Evolutionary conservation across 2,888 invertebrate species (phyloP).

Genomic region (Epicampocera succincta): DNA sequence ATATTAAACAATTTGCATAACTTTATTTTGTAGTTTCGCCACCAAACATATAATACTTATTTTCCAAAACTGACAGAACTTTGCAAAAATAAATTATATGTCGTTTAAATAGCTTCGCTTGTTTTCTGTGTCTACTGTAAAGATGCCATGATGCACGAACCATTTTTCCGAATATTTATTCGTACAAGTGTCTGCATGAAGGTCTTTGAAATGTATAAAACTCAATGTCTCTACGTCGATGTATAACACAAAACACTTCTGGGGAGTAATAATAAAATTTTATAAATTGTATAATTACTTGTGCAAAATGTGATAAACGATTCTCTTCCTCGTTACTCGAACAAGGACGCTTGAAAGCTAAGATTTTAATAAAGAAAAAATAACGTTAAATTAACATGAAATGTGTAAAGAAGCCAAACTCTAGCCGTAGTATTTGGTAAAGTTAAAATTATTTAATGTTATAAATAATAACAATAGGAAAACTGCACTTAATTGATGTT

Average conservation of each 20-base stretch:
- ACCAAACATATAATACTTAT: too few species aligned
- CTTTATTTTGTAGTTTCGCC: too few species aligned
- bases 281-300: conserved; percentile 24
- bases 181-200: neutral
- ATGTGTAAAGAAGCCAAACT: too few species aligned
- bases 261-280: conserved; percentile 22
- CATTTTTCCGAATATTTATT: conserved; percentile 2
- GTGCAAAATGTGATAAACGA: conserved; percentile 2
- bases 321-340: neutral
- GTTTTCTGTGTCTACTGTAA: conserved; percentile 5
- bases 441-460: too few species aligned
- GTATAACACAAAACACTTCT: conserved; percentile 15
- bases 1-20: too few species aligned
- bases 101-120: too few species aligned
- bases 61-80: too few species aligned
- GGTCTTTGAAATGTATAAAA: conserved; percentile 1
- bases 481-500: too few species aligned
- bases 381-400: too few species aligned
- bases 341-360: neutral
- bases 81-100: too few species aligned
- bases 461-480: too few species aligned
- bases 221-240: conserved; percentile 25
- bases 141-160: neutral
- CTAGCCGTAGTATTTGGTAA: too few species aligned
- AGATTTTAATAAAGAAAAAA: conserved; percentile 6